phyloP scores from a whole-genome alignment of 2,797 vertebrate species.

The Phrynocephalus guinanensis region DNA sequence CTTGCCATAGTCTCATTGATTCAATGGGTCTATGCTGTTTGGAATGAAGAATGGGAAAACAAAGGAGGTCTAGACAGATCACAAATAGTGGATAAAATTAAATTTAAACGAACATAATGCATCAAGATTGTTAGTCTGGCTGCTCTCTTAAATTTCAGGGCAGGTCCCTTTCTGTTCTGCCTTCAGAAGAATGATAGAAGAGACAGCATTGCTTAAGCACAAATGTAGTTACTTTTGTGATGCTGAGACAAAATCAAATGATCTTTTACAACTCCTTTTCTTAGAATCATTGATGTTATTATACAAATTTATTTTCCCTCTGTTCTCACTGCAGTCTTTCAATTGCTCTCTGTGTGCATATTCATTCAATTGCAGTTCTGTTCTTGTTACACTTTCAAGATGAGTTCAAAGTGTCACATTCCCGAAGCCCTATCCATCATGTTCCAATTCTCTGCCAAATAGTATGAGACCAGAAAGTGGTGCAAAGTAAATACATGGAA shows the following conservation, averaged over 20 bases:
- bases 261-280: background rate
- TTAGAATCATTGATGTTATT: background rate
- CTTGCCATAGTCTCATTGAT: too few species aligned
- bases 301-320: background rate
- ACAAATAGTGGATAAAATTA: background rate
- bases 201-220: background rate
- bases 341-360: background rate
- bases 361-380: background rate
- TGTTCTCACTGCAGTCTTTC: background rate
- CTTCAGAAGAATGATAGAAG: background rate
- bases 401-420: conserved; percentile 44
- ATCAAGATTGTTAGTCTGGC: background rate
- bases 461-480: background rate
- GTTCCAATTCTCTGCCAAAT: conserved; percentile 33
- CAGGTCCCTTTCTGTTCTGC: background rate
- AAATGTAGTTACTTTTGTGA: background rate
- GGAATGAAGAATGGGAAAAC: too few species aligned
- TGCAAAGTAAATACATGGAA: conserved; percentile 28
- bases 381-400: conserved; percentile 30
- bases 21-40: too few species aligned
- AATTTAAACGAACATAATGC: background rate
- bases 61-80: background rate
- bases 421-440: conserved; percentile 39
- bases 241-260: background rate
- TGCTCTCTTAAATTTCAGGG: background rate